phyloP scores from a whole-genome alignment of 2,888 invertebrate species.

The Anticlea derivata region DNA sequence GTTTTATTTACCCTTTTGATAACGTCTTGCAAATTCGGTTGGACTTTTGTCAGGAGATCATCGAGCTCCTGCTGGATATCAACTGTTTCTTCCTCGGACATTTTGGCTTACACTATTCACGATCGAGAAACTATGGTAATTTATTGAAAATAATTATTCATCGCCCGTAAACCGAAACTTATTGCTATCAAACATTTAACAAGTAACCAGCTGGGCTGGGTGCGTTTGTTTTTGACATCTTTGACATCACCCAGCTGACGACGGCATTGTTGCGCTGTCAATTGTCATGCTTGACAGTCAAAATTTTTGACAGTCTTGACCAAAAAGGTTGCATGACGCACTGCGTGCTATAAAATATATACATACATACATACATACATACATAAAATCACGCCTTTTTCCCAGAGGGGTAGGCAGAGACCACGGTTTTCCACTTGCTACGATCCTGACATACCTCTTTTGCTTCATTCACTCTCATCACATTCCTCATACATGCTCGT shows the following conservation, averaged over 20 bases:
- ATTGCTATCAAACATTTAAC: neutral
- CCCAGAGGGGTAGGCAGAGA: no score
- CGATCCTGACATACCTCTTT: no score
- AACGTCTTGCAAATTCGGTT: conserved; percentile 83
- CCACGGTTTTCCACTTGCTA: no score
- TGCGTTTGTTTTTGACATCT: neutral
- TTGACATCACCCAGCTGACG: conserved; percentile 13
- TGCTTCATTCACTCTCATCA: no score
- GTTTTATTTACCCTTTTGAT: conserved; percentile 81
- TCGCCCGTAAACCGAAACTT: neutral
- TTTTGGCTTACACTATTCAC: conserved; percentile 45
- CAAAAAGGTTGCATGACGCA: no score
- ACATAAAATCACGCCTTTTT: no score
- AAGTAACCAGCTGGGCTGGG: conserved; percentile 7
- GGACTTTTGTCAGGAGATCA: conserved; percentile 74
- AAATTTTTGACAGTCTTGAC: no score
- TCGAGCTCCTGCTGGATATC: conserved; percentile 79
- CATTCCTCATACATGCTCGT: no score
- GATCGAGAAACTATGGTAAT: conserved; percentile 22
- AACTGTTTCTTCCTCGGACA: conserved; percentile 66
- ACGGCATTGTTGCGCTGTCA: conserved; percentile 6
- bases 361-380: no score
- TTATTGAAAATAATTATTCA: conserved; percentile 24
- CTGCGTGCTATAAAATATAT: no score
- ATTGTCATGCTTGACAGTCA: neutral